These are phyloP conservation scores for Accipiter cooperii DNA, from an alignment of 2,113 vertebrate species.

Conservation along the genomic window DNA sequence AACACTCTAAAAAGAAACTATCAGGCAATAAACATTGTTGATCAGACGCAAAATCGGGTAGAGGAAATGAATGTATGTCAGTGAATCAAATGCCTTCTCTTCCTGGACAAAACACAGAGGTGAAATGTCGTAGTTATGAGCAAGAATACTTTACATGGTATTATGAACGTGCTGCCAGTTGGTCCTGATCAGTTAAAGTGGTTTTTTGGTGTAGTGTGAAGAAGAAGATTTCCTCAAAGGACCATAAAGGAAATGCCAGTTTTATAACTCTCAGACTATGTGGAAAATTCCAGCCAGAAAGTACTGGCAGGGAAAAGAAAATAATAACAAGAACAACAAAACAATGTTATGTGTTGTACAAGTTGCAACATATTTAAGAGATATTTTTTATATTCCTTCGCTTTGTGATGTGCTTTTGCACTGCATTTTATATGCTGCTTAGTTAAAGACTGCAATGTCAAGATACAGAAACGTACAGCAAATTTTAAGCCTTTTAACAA, in stretches of 20 bases:
- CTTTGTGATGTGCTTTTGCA: background rate
- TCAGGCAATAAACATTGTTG: background rate
- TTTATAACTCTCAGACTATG: background rate
- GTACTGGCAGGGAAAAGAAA: background rate
- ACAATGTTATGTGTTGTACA: background rate
- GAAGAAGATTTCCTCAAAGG: background rate
- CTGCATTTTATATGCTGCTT: background rate
- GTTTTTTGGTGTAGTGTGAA: background rate
- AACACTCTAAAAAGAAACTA: background rate
- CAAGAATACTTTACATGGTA: background rate
- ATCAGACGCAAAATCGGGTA: background rate
- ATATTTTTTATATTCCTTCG: background rate
- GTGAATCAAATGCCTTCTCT: background rate
- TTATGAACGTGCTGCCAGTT: background rate
- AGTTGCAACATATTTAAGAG: background rate
- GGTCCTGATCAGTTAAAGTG: background rate
- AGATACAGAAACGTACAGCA: background rate
- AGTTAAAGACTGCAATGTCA: background rate
- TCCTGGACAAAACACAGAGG: background rate
- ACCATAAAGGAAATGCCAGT: background rate
- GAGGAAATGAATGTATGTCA: background rate
- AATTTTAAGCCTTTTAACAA: background rate
- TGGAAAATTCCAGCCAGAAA: conserved; percentile 10
- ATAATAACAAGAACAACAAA: background rate
- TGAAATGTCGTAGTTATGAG: background rate